Evolutionary conservation across 2,888 invertebrate genomes (phyloP), one percentile per base, ranked within the genome.

Genomic region (Apantesis nais): DNA sequence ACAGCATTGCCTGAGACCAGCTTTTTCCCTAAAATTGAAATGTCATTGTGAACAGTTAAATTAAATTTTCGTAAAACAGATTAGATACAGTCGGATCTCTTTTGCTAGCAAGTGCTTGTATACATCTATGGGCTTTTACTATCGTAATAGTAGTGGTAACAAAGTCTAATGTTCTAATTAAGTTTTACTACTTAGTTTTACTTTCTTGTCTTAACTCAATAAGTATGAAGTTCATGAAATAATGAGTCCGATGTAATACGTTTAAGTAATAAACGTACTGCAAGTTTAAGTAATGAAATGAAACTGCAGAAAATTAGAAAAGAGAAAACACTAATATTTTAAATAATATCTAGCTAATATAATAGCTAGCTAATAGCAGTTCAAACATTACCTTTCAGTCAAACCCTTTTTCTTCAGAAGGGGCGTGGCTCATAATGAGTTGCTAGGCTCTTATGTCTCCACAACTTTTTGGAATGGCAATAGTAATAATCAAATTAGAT

Each of bases 141-240:
- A 75, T 80, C 80, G 75, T 77, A 80, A 72, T 72, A 62, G 63
- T 77, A 75, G 77, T 68, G 74, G 81, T 79, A 74, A 77, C 66
- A 66, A 79, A 79, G 66, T 80, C 72, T 62, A 69, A 67, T 69
- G 71, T 73, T 75, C 44, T 81, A 81, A 80, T 81, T 79, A 74
- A 79, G 80, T 80, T 75, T 73, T 75, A 77, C 77, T 77, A 77
- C 75, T 77, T 76, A 74, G 68, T 81, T 77, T 74, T 75, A 80
- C 71, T 74, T 81, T 71, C 71, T 61, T 75, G 70, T 62, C 68
- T 72, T 74, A 70, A 66, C 66, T 66, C 66, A 62, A 70, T 70
- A 70, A 70, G 62, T 66, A 61, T 62, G 52, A 62, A 70, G 70
- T 70, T 70, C 52, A 39, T 70, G 62, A 70, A 66, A 70, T 66